Evolutionary conservation across 2,888 invertebrate genomes (phyloP).

Genomic region (Pedicia rivosa): DNA sequence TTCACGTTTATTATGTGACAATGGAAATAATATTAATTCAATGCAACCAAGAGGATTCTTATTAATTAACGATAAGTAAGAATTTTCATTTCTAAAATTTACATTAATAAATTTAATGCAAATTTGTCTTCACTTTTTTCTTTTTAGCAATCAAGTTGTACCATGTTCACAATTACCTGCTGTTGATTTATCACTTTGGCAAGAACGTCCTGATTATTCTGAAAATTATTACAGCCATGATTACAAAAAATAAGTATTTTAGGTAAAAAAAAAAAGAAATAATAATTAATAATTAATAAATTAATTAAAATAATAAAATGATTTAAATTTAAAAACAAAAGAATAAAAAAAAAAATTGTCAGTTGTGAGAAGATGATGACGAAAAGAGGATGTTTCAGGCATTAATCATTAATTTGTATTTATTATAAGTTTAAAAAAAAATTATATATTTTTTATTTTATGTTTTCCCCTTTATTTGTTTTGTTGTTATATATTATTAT

Average conservation of each 20-base stretch:
- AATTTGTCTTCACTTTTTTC: constrained; percentile 10
- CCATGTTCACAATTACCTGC: constrained; percentile 40
- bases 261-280: neutral
- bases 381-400: too few species aligned
- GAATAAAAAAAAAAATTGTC: too few species aligned
- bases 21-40: constrained; percentile 47
- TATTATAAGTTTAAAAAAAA: too few species aligned
- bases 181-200: constrained; percentile 46
- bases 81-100: constrained; percentile 10
- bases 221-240: constrained; percentile 1
- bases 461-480: too few species aligned
- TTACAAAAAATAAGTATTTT: constrained; percentile 4
- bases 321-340: too few species aligned
- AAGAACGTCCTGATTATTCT: constrained; percentile 21
- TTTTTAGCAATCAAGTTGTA: constrained; percentile 41
- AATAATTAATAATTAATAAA: neutral
- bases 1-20: constrained; percentile 66
- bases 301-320: neutral
- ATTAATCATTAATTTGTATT: too few species aligned
- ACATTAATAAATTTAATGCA: constrained; percentile 3
- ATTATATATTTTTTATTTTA: too few species aligned
- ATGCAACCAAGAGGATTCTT: constrained; percentile 55
- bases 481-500: too few species aligned
- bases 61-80: constrained; percentile 41
- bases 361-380: too few species aligned